Percentiles rank a stretch among this genome's conserved stretches.
Evolutionary conservation across 2,888 invertebrate species (phyloP).

Genomic region (Amphipoea oculea): DNA sequence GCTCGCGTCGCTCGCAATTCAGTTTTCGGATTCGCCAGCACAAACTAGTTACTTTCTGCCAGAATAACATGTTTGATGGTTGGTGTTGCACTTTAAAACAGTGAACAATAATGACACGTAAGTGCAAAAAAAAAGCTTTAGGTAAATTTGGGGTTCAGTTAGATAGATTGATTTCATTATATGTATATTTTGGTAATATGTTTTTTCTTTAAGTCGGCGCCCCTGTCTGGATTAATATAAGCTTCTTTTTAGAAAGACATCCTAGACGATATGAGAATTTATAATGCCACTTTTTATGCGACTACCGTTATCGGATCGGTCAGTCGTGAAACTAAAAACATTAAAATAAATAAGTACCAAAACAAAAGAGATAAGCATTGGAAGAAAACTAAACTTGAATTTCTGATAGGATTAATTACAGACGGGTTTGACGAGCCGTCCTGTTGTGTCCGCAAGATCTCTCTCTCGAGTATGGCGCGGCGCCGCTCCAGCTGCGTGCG

Average conservation of each 20-base stretch:
- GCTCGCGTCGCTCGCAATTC: neutral
- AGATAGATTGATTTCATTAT: neutral
- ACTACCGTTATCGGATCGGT: neutral
- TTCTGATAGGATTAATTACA: constrained; percentile 62
- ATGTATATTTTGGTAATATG: neutral
- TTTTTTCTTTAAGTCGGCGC: neutral
- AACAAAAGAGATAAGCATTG: constrained; percentile 28
- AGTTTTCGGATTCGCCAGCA: neutral
- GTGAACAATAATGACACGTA: neutral
- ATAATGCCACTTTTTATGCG: constrained; percentile 2
- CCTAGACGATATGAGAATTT: neutral
- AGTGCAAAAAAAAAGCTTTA: neutral
- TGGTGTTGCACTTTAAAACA: too few relatives aligned
- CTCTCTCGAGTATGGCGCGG: constrained; percentile 81
- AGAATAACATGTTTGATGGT: too few relatives aligned
- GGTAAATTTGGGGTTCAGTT: neutral
- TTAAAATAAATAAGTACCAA: constrained; percentile 13
- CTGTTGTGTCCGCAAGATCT: constrained; percentile 75
- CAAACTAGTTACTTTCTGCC: neutral
- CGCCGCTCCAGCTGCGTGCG: constrained; percentile 85
- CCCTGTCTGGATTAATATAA: neutral
- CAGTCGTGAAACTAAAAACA: constrained; percentile 11
- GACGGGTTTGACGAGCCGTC: constrained; percentile 58
- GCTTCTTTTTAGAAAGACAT: neutral
- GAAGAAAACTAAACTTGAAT: constrained; percentile 74